These are phyloP conservation scores for Catocala fraxini DNA, from an alignment of 2,888 invertebrate species.

Conservation along the genomic window DNA sequence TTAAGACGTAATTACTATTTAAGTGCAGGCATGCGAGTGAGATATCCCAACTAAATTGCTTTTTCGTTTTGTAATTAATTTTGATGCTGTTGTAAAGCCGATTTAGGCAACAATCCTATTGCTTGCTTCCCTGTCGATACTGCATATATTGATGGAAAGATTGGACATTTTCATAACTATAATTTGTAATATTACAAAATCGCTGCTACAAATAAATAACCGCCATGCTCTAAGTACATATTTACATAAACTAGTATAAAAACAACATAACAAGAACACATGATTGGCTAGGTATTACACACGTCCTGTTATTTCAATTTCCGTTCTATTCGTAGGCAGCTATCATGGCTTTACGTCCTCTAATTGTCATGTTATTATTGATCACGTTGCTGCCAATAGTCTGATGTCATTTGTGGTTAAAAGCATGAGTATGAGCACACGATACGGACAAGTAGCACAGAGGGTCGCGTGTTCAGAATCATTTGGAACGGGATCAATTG, in stretches of 20 bases:
- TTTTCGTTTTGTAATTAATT: too few species aligned
- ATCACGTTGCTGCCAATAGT: slow-evolving; percentile 42
- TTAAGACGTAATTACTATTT: too few species aligned
- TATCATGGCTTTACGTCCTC: slow-evolving; percentile 13
- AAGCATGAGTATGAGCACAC: slow-evolving; percentile 23
- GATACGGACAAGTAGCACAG: slow-evolving; percentile 2
- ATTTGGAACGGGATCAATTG: slow-evolving; percentile 21
- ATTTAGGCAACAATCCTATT: too few species aligned
- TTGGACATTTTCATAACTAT: too few species aligned
- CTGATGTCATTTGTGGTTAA: slow-evolving; percentile 52
- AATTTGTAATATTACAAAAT: too few species aligned
- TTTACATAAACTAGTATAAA: not conserved
- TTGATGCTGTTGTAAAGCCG: too few species aligned
- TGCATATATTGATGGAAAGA: too few species aligned
- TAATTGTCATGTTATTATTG: slow-evolving; percentile 48
- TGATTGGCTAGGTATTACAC: not conserved
- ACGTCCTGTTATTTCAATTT: slow-evolving; percentile 33
- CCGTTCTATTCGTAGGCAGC: slow-evolving; percentile 16
- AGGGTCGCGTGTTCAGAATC: slow-evolving; percentile 29
- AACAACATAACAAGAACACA: not conserved
- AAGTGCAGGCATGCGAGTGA: too few species aligned
- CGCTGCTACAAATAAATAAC: too few species aligned
- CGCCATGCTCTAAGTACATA: too few species aligned
- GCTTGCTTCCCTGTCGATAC: too few species aligned
- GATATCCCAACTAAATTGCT: too few species aligned